Conservation (phyloP, 1,140 invertebrate genomes). For the Oscheius sp. region DNA sequence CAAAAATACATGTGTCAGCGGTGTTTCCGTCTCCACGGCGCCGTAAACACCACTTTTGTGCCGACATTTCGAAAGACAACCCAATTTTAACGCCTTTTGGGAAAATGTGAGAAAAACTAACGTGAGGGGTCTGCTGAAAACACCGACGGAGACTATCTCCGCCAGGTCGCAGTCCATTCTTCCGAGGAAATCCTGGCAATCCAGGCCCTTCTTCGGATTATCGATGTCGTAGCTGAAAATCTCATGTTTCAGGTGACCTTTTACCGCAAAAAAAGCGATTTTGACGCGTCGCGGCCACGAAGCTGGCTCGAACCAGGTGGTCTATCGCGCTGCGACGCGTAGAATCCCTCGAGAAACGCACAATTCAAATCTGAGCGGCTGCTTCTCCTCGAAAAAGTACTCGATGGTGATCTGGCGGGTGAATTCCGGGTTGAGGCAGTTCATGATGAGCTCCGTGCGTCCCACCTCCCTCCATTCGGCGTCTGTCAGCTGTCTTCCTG, state of each 20-base stretch:
- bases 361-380: constrained; percentile 64
- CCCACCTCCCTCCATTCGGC: constrained; percentile 61
- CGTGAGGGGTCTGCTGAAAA: neutral
- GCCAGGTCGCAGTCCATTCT: constrained; percentile 64
- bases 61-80: too few relatives aligned
- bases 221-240: constrained; percentile 64
- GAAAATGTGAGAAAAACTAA: neutral
- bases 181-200: constrained; percentile 66
- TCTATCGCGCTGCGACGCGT: neutral
- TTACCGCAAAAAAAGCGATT: too few relatives aligned
- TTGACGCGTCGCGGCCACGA: too few relatives aligned
- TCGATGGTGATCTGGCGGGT: constrained; percentile 65
- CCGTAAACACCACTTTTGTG: too few relatives aligned
- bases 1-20: too few relatives aligned
- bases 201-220: constrained; percentile 50
- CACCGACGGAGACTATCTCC: constrained; percentile 62
- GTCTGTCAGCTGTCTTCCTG: neutral
- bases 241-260: too few relatives aligned
- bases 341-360: constrained; percentile 43
- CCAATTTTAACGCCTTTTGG: too few relatives aligned
- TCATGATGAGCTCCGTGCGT: constrained; percentile 66
- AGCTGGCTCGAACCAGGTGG: too few relatives aligned
- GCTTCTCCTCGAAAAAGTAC: constrained; percentile 67
- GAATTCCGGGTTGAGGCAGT: constrained; percentile 67
- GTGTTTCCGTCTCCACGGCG: too few relatives aligned